A percentile compares a stretch with the other conserved stretches of the same genome.
These are phyloP conservation scores for Mesorhabditis sp. DNA, from an alignment of 2,888 invertebrate species.

Conservation along the genomic window DNA sequence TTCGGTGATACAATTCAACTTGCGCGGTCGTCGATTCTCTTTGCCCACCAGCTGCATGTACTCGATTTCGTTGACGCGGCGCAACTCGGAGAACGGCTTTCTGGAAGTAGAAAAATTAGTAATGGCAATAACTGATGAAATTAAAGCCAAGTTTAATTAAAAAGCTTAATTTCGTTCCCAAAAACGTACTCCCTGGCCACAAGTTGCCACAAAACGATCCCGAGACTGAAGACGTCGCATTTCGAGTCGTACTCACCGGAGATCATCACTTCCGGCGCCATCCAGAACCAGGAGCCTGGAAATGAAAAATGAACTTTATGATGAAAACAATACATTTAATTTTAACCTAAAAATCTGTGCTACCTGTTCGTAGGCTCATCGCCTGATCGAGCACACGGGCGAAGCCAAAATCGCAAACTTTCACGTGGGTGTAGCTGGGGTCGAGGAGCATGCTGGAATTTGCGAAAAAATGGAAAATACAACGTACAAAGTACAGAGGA, in stretches of 20 bases:
- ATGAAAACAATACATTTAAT: not conserved
- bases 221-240: not conserved
- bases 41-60: constrained; percentile 2
- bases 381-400: not conserved
- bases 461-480: too few species aligned
- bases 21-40: not conserved
- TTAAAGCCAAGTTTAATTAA: too few species aligned
- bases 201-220: not conserved
- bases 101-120: not conserved
- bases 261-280: constrained; percentile 6
- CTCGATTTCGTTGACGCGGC: not conserved
- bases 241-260: not conserved
- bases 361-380: constrained; percentile 4
- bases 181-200: constrained; percentile 1
- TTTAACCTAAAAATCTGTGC: too few species aligned
- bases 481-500: too few species aligned
- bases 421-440: not conserved
- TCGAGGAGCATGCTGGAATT: not conserved
- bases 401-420: constrained; percentile 4
- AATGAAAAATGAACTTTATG: not conserved
- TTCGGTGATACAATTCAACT: constrained; percentile 1
- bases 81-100: not conserved
- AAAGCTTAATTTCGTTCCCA: not conserved
- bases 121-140: too few species aligned
- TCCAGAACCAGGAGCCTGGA: constrained; percentile 2